Conservation (phyloP, 2,888 invertebrate genomes). For the Galeruca laticollis region DNA sequence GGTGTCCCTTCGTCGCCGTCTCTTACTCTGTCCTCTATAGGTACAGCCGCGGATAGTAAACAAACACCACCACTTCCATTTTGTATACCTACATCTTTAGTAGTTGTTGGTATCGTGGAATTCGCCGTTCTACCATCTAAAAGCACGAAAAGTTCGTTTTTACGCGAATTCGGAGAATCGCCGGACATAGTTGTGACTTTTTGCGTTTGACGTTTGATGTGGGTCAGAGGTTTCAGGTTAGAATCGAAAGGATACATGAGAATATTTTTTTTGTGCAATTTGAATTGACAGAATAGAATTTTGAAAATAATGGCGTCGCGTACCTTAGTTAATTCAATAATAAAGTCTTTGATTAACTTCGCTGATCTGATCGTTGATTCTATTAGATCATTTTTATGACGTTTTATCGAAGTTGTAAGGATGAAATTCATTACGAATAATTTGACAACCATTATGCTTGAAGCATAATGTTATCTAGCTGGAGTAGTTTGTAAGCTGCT, state of each 20-base stretch:
- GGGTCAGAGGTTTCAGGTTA: constrained; percentile 21
- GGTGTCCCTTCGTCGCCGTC: constrained; percentile 49
- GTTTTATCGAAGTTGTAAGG: no score
- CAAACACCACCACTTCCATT: constrained; percentile 42
- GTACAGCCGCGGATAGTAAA: constrained; percentile 52
- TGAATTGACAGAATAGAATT: not conserved
- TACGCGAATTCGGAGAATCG: constrained; percentile 55
- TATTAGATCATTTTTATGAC: no score
- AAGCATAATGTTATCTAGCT: no score
- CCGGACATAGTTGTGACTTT: constrained; percentile 55
- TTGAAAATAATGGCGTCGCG: not conserved
- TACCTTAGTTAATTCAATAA: not conserved
- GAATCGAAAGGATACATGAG: constrained; percentile 21
- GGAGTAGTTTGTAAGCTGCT: no score
- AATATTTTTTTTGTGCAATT: constrained; percentile 3
- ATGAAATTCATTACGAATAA: no score
- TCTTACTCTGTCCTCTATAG: constrained; percentile 53
- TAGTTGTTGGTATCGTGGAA: constrained; percentile 54
- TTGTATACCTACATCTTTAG: constrained; percentile 54
- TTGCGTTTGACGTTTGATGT: constrained; percentile 37
- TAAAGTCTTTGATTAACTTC: no score
- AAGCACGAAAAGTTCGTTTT: constrained; percentile 55
- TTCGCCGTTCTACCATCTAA: constrained; percentile 47
- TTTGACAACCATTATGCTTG: no score
- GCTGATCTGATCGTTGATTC: no score